Evolutionary conservation across 2,888 invertebrate species (phyloP), one percentile per base, ranked within the genome.

Genomic region (Xanthorhoe designata): DNA sequence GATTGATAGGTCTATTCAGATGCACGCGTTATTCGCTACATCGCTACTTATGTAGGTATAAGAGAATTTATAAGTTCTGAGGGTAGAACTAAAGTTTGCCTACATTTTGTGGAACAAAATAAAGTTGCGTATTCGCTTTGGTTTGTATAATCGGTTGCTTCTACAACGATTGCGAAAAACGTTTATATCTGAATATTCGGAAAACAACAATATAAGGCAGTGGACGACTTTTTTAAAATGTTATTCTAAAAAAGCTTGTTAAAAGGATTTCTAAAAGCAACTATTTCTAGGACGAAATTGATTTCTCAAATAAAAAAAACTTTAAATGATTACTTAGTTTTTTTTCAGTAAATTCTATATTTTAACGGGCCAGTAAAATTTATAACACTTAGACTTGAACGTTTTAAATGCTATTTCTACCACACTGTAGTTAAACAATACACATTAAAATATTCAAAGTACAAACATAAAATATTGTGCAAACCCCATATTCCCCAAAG

Each of bases 331-430:
- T 38, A 10, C 38, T 7, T 7, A 38, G 1, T 38, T 7, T 38
- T 38, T 10, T 10, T 1, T 38, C n/a, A n/a, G n/a, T n/a, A n/a
- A 13, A 10, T 38, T 24, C 10, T 38, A 10, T 3, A n/a, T n/a
- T n/a, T 9, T 13, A 38, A 38, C 9, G 10, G 10, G 9, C 35
- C 35, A 10, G 2, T 9, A 38, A 38, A 9, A 38, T 38, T 9
- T 9, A 24, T 38, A 38, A 9, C 35, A 24, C 4, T 7, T 32
- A 35, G 35, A 42, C 13, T 42, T 42, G 3, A 42, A 42, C 10
- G 10, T 42, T 42, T 42, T 4, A 42, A 42, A 42, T 65, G 61
- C 78, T 75, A 75, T 69, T 74, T 69, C 73, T 75, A 78, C 68
- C 71, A 76, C 72, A 73, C 71, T 63, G 71, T 51, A 68, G 61